Evolutionary conservation across 2,113 vertebrate genomes (phyloP).

Genomic region (Andinoacara biseriatus): DNA sequence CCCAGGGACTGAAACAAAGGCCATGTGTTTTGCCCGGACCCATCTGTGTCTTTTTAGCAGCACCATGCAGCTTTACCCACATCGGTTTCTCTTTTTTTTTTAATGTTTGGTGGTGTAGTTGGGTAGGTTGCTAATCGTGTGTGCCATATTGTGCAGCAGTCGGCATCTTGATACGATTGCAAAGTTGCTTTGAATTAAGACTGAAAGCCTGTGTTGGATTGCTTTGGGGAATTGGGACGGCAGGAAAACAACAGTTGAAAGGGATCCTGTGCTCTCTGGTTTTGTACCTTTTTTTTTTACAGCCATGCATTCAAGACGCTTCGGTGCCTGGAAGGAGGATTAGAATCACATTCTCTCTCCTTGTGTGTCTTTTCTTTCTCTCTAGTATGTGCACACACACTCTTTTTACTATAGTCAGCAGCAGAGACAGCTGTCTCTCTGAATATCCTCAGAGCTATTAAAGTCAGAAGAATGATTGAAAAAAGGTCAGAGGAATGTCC

Average conservation of each 20-base stretch:
- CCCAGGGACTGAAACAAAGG: slow-evolving; percentile 27
- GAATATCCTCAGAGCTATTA: slow-evolving; percentile 28
- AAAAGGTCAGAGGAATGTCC: slow-evolving; percentile 25
- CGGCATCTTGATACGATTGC: slow-evolving; percentile 26
- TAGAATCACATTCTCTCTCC: not conserved
- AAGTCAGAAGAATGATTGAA: slow-evolving; percentile 32
- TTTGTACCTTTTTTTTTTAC: slow-evolving; percentile 50
- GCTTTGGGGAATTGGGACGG: slow-evolving; percentile 5
- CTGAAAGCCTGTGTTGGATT: slow-evolving; percentile 45
- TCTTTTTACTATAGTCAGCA: slow-evolving; percentile 14
- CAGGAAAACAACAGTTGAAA: slow-evolving; percentile 54
- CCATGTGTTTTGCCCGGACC: slow-evolving; percentile 27
- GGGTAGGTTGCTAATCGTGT: slow-evolving; percentile 25
- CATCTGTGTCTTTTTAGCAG: slow-evolving; percentile 59
- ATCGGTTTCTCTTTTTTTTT: slow-evolving; percentile 49
- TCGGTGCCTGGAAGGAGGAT: slow-evolving; percentile 26
- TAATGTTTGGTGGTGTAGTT: slow-evolving; percentile 33
- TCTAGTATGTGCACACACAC: not conserved
- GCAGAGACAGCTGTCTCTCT: slow-evolving; percentile 9
- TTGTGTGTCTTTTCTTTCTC: not conserved
- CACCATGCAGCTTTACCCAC: slow-evolving; percentile 46
- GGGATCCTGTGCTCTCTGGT: slow-evolving; percentile 32
- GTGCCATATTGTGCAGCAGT: slow-evolving; percentile 33
- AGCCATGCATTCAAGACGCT: slow-evolving; percentile 16
- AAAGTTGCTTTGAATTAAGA: slow-evolving; percentile 47